Conservation (phyloP, 2,888 invertebrate genomes). For the Caenorhabditis virilis region DNA sequence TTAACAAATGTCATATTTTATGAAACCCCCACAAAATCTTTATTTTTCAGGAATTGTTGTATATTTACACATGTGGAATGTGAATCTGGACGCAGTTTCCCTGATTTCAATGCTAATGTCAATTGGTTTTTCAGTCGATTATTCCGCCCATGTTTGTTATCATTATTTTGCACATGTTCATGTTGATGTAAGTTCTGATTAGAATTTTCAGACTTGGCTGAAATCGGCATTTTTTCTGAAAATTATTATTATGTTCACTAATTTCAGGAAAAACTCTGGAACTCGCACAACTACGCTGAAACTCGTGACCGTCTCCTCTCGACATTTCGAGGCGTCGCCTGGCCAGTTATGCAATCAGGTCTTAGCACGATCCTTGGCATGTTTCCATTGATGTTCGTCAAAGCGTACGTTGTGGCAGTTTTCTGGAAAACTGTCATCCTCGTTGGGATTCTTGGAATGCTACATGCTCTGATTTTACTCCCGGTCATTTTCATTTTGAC, state of each 20-base stretch:
- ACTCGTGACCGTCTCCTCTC: slow-evolving; percentile 49
- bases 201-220: not conserved
- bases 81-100: slow-evolving; percentile 65
- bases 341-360: slow-evolving; percentile 66
- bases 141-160: slow-evolving; percentile 66
- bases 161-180: slow-evolving; percentile 64
- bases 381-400: slow-evolving; percentile 64
- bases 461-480: slow-evolving; percentile 62
- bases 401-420: slow-evolving; percentile 66
- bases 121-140: slow-evolving; percentile 66
- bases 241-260: not conserved
- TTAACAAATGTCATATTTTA: no score
- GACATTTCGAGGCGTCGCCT: slow-evolving; percentile 63
- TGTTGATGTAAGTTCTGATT: slow-evolving; percentile 15
- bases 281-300: slow-evolving; percentile 26
- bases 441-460: slow-evolving; percentile 61
- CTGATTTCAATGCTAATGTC: slow-evolving; percentile 65
- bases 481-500: slow-evolving; percentile 62
- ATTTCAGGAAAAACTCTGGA: slow-evolving; percentile 35
- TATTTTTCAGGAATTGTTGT: slow-evolving; percentile 50
- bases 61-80: slow-evolving; percentile 65
- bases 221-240: not conserved
- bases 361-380: slow-evolving; percentile 60
- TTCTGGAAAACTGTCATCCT: slow-evolving; percentile 67
- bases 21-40: no score